phyloP scores from a whole-genome alignment of 2,888 invertebrate genomes.

The Microplitis deprimator region DNA sequence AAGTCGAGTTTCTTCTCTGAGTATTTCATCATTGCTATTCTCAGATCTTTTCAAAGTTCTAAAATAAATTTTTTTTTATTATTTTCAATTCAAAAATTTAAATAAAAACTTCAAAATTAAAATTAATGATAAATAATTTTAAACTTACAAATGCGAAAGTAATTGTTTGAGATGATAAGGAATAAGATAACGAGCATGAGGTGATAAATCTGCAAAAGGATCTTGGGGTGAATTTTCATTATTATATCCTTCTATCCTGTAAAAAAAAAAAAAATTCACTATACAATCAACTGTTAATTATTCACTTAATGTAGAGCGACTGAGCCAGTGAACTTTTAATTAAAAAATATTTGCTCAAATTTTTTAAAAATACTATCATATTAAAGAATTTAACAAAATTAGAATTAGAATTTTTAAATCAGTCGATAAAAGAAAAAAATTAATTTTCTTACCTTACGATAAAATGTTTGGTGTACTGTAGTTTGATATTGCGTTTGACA shows the following conservation, averaged over 20 bases:
- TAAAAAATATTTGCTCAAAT: too few relatives aligned
- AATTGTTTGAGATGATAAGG: constrained; percentile 59
- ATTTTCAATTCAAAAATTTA: neutral
- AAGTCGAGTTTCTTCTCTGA: constrained; percentile 40
- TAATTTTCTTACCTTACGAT: constrained; percentile 56
- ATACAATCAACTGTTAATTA: neutral
- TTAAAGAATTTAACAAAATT: too few relatives aligned
- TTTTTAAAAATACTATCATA: too few relatives aligned
- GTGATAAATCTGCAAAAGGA: constrained; percentile 60
- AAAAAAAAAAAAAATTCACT: constrained; percentile 33
- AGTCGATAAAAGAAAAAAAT: neutral
- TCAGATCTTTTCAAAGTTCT: constrained; percentile 46
- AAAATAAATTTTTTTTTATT: constrained; percentile 24
- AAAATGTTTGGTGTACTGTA: constrained; percentile 58
- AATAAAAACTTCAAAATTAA: neutral
- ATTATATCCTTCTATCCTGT: constrained; percentile 58
- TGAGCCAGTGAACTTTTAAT: too few relatives aligned
- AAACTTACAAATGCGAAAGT: constrained; percentile 59
- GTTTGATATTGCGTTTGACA: constrained; percentile 54
- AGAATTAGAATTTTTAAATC: too few relatives aligned
- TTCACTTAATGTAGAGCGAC: too few relatives aligned
- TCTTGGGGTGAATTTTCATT: constrained; percentile 50
- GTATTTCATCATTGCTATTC: constrained; percentile 27
- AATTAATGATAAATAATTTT: neutral
- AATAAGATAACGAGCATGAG: constrained; percentile 58